Evolutionary conservation across 2,888 invertebrate genomes (phyloP).

Genomic region (Cosmorhoe ocellata): DNA sequence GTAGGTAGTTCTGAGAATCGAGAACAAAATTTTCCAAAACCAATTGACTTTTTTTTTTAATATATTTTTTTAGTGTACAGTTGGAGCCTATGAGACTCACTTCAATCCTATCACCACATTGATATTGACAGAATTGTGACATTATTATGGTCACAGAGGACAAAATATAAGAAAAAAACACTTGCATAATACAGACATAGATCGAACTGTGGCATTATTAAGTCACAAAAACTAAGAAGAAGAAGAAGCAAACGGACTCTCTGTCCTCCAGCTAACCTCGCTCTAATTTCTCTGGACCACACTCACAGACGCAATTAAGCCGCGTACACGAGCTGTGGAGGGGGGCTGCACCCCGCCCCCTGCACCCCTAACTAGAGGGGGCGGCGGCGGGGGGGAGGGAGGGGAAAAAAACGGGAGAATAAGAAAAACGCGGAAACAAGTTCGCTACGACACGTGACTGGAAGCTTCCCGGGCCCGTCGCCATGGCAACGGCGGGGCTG

Average conservation of each 20-base stretch:
- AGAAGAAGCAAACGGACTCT: constrained; percentile 56
- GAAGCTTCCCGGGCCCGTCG: constrained; percentile 75
- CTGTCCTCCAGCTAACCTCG: constrained; percentile 53
- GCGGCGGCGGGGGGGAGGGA: constrained; percentile 43
- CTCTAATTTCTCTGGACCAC: constrained; percentile 82
- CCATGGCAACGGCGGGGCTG: constrained; percentile 66
- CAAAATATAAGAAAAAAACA: too few relatives aligned
- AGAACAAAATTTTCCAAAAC: not conserved
- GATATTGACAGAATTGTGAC: too few relatives aligned
- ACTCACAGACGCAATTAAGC: constrained; percentile 83
- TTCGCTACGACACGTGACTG: constrained; percentile 80
- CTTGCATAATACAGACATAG: too few relatives aligned
- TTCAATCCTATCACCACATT: too few relatives aligned
- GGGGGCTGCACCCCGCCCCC: constrained; percentile 44
- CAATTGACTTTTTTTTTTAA: too few relatives aligned
- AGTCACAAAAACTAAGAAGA: too few relatives aligned
- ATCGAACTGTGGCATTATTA: too few relatives aligned
- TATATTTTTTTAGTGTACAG: too few relatives aligned
- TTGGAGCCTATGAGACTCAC: too few relatives aligned
- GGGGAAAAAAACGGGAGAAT: constrained; percentile 71
- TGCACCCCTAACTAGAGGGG: constrained; percentile 26
- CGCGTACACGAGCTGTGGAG: constrained; percentile 74
- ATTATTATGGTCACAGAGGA: too few relatives aligned
- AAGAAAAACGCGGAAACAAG: constrained; percentile 79
- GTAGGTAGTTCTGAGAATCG: too few relatives aligned